phyloP scores from a whole-genome alignment of 2,888 invertebrate species.

The Oscheius sp. region DNA sequence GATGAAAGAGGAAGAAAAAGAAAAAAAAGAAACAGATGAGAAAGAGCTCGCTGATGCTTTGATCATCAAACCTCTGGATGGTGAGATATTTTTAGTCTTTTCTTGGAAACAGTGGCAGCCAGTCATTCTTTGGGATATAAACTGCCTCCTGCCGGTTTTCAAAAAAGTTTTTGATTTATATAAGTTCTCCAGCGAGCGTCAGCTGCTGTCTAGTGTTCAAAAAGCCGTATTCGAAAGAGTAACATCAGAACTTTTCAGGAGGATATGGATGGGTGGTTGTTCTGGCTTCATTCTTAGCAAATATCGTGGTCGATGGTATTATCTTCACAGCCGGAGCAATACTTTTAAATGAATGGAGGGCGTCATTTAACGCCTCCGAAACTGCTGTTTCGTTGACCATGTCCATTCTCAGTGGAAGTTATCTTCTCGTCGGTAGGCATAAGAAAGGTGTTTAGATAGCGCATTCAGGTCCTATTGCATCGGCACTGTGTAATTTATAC shows the following conservation, averaged over 20 bases:
- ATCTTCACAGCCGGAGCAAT: constrained; percentile 72
- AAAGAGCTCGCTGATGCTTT: constrained; percentile 60
- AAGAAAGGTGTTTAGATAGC: background rate
- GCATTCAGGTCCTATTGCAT: constrained; percentile 88
- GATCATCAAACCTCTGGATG: constrained; percentile 65
- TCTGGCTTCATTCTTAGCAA: constrained; percentile 93
- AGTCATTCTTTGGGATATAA: too few relatives aligned
- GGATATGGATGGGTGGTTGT: constrained; percentile 95
- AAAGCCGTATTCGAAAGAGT: too few relatives aligned
- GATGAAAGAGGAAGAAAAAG: constrained; percentile 24
- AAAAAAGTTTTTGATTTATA: constrained; percentile 3
- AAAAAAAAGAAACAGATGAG: constrained; percentile 52
- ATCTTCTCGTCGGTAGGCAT: constrained; percentile 85
- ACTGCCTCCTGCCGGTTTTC: too few relatives aligned
- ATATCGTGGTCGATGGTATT: constrained; percentile 92
- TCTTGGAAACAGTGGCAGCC: too few relatives aligned
- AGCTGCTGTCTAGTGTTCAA: background rate
- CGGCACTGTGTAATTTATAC: constrained; percentile 91
- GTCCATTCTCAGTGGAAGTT: constrained; percentile 91
- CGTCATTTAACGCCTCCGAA: constrained; percentile 84
- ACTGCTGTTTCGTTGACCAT: constrained; percentile 89
- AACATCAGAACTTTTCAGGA: constrained; percentile 43
- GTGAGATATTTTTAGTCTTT: constrained; percentile 43
- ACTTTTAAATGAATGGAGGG: constrained; percentile 72
- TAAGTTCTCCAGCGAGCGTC: background rate